These are phyloP conservation scores for Hydropsyche tenuis DNA, from an alignment of 1,140 invertebrate species.

Conservation along the genomic window DNA sequence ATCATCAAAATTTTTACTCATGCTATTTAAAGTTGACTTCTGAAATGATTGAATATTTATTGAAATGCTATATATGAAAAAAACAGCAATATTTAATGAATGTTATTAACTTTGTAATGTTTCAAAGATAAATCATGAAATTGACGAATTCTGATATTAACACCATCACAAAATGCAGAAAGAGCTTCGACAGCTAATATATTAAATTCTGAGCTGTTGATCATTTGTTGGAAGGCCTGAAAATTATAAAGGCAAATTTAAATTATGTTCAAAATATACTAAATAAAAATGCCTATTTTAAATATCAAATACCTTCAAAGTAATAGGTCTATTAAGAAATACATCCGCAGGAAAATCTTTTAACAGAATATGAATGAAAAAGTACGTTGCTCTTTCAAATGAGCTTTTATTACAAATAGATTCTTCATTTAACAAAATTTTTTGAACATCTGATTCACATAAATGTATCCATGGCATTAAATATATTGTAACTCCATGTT, in stretches of 20 bases:
- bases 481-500: slow-evolving; percentile 61
- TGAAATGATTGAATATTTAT: no score
- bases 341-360: slow-evolving; percentile 74
- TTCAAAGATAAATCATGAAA: slow-evolving; percentile 37
- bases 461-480: slow-evolving; percentile 67
- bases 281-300: slow-evolving; percentile 12
- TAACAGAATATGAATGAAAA: slow-evolving; percentile 70
- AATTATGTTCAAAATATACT: neutral
- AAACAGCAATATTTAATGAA: no score
- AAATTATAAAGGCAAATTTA: slow-evolving; percentile 18
- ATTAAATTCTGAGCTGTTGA: slow-evolving; percentile 18
- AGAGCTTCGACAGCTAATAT: slow-evolving; percentile 41
- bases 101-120: slow-evolving; percentile 32
- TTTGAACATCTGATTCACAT: slow-evolving; percentile 63
- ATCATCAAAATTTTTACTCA: neutral
- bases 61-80: no score
- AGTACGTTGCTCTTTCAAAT: slow-evolving; percentile 65
- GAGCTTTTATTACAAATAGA: slow-evolving; percentile 60
- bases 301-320: slow-evolving; percentile 61
- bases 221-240: slow-evolving; percentile 37
- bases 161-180: slow-evolving; percentile 21
- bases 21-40: neutral
- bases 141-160: slow-evolving; percentile 42
- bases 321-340: slow-evolving; percentile 70
- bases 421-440: slow-evolving; percentile 64